phyloP scores from a whole-genome alignment of 2,113 vertebrate genomes.

The Coptodon bakossiorum region DNA sequence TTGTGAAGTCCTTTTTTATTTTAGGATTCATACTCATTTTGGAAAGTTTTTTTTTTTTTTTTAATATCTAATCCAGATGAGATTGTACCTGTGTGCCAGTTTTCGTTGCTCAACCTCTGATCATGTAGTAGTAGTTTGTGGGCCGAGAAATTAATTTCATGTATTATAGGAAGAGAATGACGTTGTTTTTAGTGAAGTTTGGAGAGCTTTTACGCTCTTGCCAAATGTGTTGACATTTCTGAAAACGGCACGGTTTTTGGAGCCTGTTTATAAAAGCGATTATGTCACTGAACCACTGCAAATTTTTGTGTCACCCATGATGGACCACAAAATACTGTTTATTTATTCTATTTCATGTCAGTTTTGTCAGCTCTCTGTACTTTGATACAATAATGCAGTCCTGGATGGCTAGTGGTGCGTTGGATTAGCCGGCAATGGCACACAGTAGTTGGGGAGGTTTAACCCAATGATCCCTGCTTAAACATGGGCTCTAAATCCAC shows the following conservation, averaged over 20 bases:
- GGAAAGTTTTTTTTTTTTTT: neutral
- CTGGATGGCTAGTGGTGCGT: slow-evolving; percentile 5
- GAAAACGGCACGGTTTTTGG: neutral
- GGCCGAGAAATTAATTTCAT: neutral
- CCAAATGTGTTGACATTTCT: neutral
- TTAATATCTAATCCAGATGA: neutral
- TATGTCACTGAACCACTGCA: neutral
- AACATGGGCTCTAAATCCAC: slow-evolving; percentile 46
- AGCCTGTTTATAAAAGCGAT: neutral
- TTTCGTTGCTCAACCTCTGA: neutral
- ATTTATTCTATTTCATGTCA: neutral
- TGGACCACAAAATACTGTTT: neutral
- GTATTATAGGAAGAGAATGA: neutral
- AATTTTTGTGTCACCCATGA: neutral
- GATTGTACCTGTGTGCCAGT: neutral
- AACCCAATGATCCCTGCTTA: slow-evolving; percentile 57
- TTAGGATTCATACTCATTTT: neutral
- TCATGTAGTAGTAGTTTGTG: neutral
- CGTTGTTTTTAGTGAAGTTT: neutral
- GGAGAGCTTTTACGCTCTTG: neutral
- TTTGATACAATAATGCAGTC: neutral
- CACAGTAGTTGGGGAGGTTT: slow-evolving; percentile 42
- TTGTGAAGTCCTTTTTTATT: neutral
- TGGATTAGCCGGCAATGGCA: slow-evolving; percentile 38
- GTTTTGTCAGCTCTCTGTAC: neutral